Percentiles rank a stretch among this genome's conserved stretches.
These are phyloP conservation scores for Luperina testacea DNA, from an alignment of 2,888 invertebrate species.

Conservation along the genomic window DNA sequence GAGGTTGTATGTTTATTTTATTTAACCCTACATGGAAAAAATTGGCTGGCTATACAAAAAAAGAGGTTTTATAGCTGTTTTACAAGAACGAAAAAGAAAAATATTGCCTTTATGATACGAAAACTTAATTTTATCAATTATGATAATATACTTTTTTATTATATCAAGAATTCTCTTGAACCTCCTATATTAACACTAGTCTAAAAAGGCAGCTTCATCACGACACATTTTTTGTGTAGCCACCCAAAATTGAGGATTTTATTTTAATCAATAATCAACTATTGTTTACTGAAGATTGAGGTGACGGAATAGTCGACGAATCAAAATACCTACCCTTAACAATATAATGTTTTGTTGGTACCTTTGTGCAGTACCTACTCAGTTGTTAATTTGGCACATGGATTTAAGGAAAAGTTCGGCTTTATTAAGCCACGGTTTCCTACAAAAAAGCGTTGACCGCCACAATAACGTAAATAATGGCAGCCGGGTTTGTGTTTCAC, in stretches of 20 bases:
- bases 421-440: not conserved
- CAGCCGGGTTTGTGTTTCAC: not conserved
- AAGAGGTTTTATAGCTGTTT: not conserved
- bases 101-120: not conserved
- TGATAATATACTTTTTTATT: not conserved
- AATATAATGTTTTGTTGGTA: not conserved
- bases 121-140: not conserved
- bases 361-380: not conserved
- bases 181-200: not conserved
- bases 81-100: not conserved
- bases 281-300: conserved; percentile 37
- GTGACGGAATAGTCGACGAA: conserved; percentile 46
- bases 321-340: conserved; percentile 4
- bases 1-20: conserved; percentile 70
- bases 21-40: conserved; percentile 5
- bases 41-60: conserved; percentile 26
- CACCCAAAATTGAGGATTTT: conserved; percentile 3
- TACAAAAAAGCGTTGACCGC: not conserved
- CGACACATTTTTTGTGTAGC: conserved; percentile 23
- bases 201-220: not conserved
- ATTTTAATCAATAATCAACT: conserved; percentile 3
- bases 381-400: not conserved
- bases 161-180: not conserved
- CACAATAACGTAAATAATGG: not conserved
- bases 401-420: not conserved